Evolutionary conservation across 2,113 vertebrate species (phyloP).

Genomic region (Rhadina sibilatrix): DNA sequence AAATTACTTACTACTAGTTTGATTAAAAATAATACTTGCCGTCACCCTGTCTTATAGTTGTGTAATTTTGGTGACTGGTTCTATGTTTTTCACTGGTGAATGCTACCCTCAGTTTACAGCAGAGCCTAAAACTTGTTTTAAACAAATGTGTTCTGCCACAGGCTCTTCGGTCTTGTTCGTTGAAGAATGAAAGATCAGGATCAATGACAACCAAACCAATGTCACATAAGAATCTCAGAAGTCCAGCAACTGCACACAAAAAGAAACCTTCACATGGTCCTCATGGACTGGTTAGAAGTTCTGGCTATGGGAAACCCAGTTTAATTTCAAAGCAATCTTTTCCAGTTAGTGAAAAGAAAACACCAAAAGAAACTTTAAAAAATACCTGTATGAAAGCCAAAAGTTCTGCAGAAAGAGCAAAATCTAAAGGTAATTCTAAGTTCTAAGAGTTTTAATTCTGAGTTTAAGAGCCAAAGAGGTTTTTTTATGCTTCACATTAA

Average conservation of each 20-base stretch:
- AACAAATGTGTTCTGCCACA: conserved; percentile 24
- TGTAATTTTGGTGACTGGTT: background rate
- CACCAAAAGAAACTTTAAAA: conserved; percentile 60
- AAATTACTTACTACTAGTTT: background rate
- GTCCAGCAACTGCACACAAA: conserved; percentile 55
- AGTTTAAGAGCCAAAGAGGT: background rate
- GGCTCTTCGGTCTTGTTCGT: conserved; percentile 12
- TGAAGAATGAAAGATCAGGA: conserved; percentile 41
- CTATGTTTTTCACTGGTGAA: background rate
- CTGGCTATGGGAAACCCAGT: conserved; percentile 73
- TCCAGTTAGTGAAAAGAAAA: conserved; percentile 64
- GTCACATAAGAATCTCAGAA: conserved; percentile 59
- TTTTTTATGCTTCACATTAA: background rate
- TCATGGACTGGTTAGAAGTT: conserved; percentile 69
- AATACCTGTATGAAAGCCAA: conserved; percentile 50
- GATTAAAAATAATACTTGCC: background rate
- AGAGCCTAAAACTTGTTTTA: background rate
- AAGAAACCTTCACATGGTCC: conserved; percentile 62
- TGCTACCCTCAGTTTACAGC: background rate
- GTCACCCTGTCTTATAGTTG: background rate
- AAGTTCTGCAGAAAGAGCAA: conserved; percentile 52
- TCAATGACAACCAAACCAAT: conserved; percentile 23
- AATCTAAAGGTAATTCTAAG: conserved; percentile 75
- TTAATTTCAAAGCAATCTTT: conserved; percentile 59
- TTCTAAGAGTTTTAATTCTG: background rate